Base-by-base conservation (phyloP, 2,113 vertebrate genomes). In the Eulemur macaco region DNA sequence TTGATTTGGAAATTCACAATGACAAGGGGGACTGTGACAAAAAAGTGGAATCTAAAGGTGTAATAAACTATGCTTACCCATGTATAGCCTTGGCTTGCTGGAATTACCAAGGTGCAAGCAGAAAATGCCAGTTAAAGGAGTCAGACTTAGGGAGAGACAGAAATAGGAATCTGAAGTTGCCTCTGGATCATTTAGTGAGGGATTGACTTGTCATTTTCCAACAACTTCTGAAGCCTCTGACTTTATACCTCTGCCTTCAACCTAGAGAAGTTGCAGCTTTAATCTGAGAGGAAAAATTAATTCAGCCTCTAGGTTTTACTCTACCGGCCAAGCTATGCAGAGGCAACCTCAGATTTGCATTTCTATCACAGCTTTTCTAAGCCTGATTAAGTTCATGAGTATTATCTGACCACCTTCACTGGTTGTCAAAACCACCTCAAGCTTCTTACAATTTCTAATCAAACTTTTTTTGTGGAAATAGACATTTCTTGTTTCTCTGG, bases 371-470 rank as follows among this genome's bases (percentile, higher is more conserved):
- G 31, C 31, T 52, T 76, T 91, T 54, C 89, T 91, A 73, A 95
- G 27, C 73, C 68, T 86, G 60, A 80, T 66, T 47, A 96, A 96
- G 58, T 96, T 74, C 34, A 54, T 21, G 11, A 58, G 58, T 71
- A 29, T 94, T 85, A 74, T 50, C 84, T 50, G 52, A 85, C 50
- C 50, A 56, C 76, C 52, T 91, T 20, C 60, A 11, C 64, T 74
- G 29, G 56, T 52, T 95, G 89, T 84, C 56, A 87, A 74, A 95
- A 47, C 60, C 39, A 84, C 29, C 42, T 84, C 56, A 27, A 91
- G 63, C 89, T 85, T 95, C 63, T 74, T 97, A 56, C 1, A 74
- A 78, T 93, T 90, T 95, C 82, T 69, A 94, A 96, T 91, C 58
- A 81, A 96, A 85, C 45, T 93, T 90, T 71, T 71, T 91, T 69